These are phyloP conservation scores for Oenanthe melanoleuca DNA, from an alignment of 2,113 vertebrate species.

Conservation along the genomic window DNA sequence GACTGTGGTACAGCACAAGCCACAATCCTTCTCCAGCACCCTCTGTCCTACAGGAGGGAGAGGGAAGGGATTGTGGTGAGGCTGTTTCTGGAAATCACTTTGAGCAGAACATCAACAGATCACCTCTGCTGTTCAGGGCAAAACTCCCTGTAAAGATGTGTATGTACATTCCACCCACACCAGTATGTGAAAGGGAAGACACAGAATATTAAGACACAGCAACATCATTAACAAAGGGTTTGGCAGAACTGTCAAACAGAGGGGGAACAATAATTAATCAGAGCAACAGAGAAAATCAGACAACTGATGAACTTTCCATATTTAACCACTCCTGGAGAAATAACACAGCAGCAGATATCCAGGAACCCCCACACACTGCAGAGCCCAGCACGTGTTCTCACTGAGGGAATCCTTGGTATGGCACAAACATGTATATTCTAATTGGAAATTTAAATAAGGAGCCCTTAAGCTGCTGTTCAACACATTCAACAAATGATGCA, in stretches of 20 bases:
- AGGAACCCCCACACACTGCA: background rate
- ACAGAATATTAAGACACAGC: background rate
- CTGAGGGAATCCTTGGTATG: fast-evolving
- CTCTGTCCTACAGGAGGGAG: fast-evolving
- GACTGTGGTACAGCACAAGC: background rate
- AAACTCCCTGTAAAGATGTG: background rate
- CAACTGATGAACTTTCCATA: background rate
- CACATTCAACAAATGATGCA: background rate
- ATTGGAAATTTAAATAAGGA: background rate
- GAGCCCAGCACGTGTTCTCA: fast-evolving
- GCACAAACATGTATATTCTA: background rate
- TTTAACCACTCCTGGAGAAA: background rate
- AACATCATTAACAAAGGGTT: background rate
- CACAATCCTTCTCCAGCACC: background rate
- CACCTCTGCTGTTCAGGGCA: background rate
- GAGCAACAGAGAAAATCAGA: background rate
- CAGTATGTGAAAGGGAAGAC: fast-evolving
- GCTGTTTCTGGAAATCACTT: background rate
- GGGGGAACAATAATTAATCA: background rate
- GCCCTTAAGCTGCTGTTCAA: background rate
- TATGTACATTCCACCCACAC: fast-evolving
- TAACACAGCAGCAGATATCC: background rate
- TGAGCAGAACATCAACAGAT: background rate
- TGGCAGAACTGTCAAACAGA: background rate
- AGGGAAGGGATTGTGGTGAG: fast-evolving